Percentiles rank a stretch among this genome's conserved stretches.
Evolutionary conservation across 2,797 vertebrate species (phyloP).

Genomic region (Telmatherina bonti): DNA sequence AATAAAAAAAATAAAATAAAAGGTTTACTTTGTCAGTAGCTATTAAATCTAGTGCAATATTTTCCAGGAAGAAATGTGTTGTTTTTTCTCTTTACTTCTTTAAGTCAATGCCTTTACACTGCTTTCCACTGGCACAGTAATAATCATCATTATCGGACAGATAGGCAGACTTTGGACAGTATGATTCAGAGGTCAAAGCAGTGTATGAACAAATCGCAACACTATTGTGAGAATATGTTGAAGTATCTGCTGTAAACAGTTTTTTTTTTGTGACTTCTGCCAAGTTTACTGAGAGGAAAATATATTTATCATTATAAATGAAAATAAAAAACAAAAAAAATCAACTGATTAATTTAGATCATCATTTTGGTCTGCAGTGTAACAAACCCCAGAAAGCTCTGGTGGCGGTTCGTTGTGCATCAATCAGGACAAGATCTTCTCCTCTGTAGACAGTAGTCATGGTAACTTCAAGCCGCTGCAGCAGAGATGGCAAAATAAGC

Average conservation of each 20-base stretch:
- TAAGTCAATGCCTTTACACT: slow-evolving; percentile 1
- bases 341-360: no score
- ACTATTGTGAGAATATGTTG: neutral
- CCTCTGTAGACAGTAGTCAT: no score
- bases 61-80: neutral
- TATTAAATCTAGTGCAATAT: neutral
- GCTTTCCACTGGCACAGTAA: neutral
- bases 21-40: neutral
- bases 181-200: slow-evolving; percentile 48
- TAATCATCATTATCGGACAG: slow-evolving; percentile 6
- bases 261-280: neutral
- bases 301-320: no score
- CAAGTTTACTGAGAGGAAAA: neutral
- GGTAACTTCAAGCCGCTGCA: no score
- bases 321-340: no score
- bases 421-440: no score
- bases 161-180: slow-evolving; percentile 55
- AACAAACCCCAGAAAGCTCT: no score
- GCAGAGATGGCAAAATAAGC: no score
- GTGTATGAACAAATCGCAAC: slow-evolving; percentile 44
- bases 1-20: no score
- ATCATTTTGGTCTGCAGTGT: no score
- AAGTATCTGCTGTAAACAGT: neutral
- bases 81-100: slow-evolving; percentile 13
- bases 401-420: no score